Evolutionary conservation across 2,888 invertebrate genomes (phyloP).

Genomic region (Hedychridium roseum): DNA sequence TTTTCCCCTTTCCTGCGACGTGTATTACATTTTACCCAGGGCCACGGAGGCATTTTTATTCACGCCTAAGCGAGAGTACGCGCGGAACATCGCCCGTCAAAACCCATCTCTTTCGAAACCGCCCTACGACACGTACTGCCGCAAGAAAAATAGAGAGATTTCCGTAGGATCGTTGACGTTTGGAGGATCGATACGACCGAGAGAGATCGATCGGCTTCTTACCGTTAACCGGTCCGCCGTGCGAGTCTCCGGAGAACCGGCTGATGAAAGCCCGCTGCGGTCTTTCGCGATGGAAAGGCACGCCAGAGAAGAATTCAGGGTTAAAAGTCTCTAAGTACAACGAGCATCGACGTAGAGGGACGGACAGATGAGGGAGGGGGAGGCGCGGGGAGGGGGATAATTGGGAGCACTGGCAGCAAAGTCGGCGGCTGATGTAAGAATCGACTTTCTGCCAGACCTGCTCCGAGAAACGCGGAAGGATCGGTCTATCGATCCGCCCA

Average conservation of each 20-base stretch:
- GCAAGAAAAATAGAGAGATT: too few relatives aligned
- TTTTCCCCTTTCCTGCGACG: too few relatives aligned
- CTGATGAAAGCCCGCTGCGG: slow-evolving; percentile 38
- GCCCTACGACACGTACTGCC: too few relatives aligned
- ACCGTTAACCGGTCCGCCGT: slow-evolving; percentile 17
- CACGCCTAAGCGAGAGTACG: too few relatives aligned
- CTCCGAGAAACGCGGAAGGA: slow-evolving; percentile 23
- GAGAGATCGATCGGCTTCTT: too few relatives aligned
- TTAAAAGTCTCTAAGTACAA: slow-evolving; percentile 44
- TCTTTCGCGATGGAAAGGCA: slow-evolving; percentile 39
- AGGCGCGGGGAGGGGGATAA: slow-evolving; percentile 16
- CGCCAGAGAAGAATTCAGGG: slow-evolving; percentile 42
- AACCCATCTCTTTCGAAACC: too few relatives aligned
- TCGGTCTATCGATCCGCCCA: too few relatives aligned
- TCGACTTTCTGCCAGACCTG: slow-evolving; percentile 19
- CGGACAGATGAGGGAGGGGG: slow-evolving; percentile 3
- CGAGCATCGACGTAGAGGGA: slow-evolving; percentile 33
- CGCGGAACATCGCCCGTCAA: too few relatives aligned
- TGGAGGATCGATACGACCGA: too few relatives aligned
- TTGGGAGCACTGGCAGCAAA: slow-evolving; percentile 26
- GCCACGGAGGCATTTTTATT: too few relatives aligned
- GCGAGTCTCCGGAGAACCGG: slow-evolving; percentile 15
- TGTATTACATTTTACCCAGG: too few relatives aligned
- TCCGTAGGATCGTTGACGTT: too few relatives aligned
- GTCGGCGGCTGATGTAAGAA: slow-evolving; percentile 36